Evolutionary conservation across 2,888 invertebrate genomes (phyloP).

Genomic region (Punctoribates punctum): DNA sequence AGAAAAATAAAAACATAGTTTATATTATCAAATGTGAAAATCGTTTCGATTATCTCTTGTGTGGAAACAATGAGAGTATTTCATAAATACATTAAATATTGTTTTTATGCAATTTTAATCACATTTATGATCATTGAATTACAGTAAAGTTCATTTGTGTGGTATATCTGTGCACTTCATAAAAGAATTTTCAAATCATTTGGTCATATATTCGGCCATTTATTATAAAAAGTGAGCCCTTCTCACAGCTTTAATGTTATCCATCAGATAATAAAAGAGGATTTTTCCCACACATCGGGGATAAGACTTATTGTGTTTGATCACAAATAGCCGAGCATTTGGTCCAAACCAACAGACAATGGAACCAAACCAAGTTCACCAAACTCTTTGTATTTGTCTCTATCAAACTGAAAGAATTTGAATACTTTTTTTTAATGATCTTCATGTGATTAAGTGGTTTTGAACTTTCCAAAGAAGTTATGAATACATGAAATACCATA

Average conservation of each 20-base stretch:
- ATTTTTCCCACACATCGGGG: background rate
- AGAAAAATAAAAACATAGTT: background rate
- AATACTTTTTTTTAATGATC: too few relatives aligned
- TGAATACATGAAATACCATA: too few relatives aligned
- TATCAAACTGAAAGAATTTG: background rate
- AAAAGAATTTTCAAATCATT: background rate
- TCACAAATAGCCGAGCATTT: background rate
- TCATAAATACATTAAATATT: background rate
- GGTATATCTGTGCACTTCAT: background rate
- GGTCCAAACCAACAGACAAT: background rate
- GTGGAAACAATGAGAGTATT: background rate
- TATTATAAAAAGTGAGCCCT: background rate
- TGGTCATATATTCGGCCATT: background rate
- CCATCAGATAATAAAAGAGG: slow-evolving; percentile 24
- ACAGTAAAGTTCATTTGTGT: background rate
- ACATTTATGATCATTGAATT: slow-evolving; percentile 25
- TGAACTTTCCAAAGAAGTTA: too few relatives aligned
- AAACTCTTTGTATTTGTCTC: slow-evolving; percentile 18
- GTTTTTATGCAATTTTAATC: slow-evolving; percentile 31
- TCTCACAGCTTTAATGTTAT: slow-evolving; percentile 14
- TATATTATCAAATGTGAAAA: slow-evolving; percentile 12
- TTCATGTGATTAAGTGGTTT: too few relatives aligned
- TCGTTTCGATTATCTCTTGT: background rate
- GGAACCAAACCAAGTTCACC: slow-evolving; percentile 13
- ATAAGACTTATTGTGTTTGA: slow-evolving; percentile 9